A percentile compares a stretch with the other conserved stretches of the same genome.
Evolutionary conservation across 2,113 vertebrate species (phyloP).

Genomic region (Gracilinanus agilis): DNA sequence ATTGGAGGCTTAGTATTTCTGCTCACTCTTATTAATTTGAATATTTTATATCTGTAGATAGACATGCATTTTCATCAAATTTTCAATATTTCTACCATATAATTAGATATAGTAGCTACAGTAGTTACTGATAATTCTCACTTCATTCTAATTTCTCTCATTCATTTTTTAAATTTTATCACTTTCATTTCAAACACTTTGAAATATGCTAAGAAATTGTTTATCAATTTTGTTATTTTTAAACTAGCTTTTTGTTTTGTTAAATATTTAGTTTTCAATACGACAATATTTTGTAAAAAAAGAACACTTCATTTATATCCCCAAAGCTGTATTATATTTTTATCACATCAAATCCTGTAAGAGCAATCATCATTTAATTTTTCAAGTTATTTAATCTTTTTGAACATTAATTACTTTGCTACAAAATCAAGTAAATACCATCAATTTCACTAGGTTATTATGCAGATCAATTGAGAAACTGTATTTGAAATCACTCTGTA

Average conservation of each 20-base stretch:
- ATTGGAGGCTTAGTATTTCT: background rate
- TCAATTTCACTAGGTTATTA: background rate
- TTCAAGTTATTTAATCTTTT: background rate
- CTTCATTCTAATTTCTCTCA: no score
- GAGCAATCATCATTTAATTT: background rate
- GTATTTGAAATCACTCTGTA: background rate
- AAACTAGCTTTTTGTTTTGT: background rate
- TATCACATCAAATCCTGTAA: background rate
- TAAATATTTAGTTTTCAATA: background rate
- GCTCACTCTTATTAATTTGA: no score
- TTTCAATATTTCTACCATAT: no score
- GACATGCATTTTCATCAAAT: no score
- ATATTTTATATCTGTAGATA: no score
- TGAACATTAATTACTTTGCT: background rate
- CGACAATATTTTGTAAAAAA: background rate
- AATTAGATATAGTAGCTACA: no score
- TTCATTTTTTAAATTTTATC: background rate
- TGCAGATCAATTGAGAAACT: background rate
- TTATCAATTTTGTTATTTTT: background rate
- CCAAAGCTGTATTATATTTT: background rate
- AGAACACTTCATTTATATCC: background rate
- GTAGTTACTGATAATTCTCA: no score
- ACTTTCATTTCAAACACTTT: background rate
- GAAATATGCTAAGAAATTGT: background rate
- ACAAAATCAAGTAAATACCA: background rate